Evolutionary conservation across 1,140 invertebrate species (phyloP).

Genomic region (Contarinia nasturtii): DNA sequence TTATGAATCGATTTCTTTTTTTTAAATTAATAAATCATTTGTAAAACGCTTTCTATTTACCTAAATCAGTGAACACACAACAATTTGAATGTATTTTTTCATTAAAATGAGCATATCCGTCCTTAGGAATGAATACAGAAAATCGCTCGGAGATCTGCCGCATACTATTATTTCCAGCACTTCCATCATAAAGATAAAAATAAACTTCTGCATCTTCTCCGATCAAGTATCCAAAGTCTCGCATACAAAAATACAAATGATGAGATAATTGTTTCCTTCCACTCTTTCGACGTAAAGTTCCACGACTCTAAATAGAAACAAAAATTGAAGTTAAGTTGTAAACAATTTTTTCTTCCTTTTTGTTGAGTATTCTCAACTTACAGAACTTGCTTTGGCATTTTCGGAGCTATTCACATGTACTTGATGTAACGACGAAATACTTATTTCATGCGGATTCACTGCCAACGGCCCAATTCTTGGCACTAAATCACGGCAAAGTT

Average conservation of each 20-base stretch:
- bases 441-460: slow-evolving; percentile 72
- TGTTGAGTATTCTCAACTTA: slow-evolving; percentile 21
- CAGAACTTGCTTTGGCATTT: slow-evolving; percentile 53
- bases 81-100: slow-evolving; percentile 75
- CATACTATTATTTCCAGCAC: slow-evolving; percentile 25
- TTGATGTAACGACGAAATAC: slow-evolving; percentile 72
- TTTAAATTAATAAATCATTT: too few species aligned
- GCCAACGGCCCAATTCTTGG: slow-evolving; percentile 69
- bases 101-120: slow-evolving; percentile 75
- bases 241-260: slow-evolving; percentile 72
- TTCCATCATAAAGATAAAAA: slow-evolving; percentile 69
- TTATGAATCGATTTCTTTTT: too few species aligned
- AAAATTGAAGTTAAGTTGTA: slow-evolving; percentile 3
- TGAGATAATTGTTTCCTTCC: slow-evolving; percentile 50
- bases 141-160: slow-evolving; percentile 69
- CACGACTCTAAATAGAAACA: slow-evolving; percentile 29
- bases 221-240: slow-evolving; percentile 67
- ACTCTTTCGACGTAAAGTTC: slow-evolving; percentile 47
- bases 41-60: slow-evolving; percentile 7
- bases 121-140: slow-evolving; percentile 69
- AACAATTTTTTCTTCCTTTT: slow-evolving; percentile 9
- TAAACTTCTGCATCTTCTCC: slow-evolving; percentile 78
- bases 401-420: slow-evolving; percentile 69
- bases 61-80: slow-evolving; percentile 59
- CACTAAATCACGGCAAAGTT: slow-evolving; percentile 78